These are phyloP conservation scores for Acipenser oxyrinchus DNA, from an alignment of 2,797 vertebrate species.

Conservation along the genomic window DNA sequence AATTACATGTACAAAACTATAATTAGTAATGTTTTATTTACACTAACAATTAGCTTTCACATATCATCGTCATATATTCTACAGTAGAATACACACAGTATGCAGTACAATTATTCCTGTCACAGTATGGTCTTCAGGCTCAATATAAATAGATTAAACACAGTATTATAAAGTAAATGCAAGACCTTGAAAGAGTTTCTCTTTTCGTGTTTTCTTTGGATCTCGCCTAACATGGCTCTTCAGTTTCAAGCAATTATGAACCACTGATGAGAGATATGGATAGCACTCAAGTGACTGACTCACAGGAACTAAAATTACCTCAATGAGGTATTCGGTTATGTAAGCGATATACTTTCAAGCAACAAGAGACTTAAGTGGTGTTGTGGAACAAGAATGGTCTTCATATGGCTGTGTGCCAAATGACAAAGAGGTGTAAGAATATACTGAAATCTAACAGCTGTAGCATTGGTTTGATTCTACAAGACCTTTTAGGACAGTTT, in stretches of 20 bases:
- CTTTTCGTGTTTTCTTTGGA: too few relatives aligned
- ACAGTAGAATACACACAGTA: too few relatives aligned
- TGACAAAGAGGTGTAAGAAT: slow-evolving; percentile 1
- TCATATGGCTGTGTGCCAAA: background rate
- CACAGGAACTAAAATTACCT: background rate
- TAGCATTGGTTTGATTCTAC: background rate
- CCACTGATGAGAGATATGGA: background rate
- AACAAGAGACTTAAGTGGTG: background rate
- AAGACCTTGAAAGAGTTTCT: too few relatives aligned
- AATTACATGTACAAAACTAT: too few relatives aligned
- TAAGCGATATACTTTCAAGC: slow-evolving; percentile 4
- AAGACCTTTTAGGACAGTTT: background rate
- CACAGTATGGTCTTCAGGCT: too few relatives aligned
- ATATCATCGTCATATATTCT: too few relatives aligned
- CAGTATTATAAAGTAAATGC: too few relatives aligned
- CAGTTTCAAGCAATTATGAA: background rate
- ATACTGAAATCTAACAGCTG: background rate
- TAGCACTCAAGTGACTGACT: background rate
- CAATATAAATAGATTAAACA: too few relatives aligned
- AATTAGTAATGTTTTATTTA: too few relatives aligned
- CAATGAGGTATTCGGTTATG: background rate
- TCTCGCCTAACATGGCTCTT: background rate
- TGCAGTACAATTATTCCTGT: too few relatives aligned
- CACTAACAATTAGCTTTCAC: too few relatives aligned
- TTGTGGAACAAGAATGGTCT: background rate